Percentiles rank a stretch among this genome's conserved stretches.
phyloP scores from a whole-genome alignment of 2,888 invertebrate species.

The Macroteleia sp. region DNA sequence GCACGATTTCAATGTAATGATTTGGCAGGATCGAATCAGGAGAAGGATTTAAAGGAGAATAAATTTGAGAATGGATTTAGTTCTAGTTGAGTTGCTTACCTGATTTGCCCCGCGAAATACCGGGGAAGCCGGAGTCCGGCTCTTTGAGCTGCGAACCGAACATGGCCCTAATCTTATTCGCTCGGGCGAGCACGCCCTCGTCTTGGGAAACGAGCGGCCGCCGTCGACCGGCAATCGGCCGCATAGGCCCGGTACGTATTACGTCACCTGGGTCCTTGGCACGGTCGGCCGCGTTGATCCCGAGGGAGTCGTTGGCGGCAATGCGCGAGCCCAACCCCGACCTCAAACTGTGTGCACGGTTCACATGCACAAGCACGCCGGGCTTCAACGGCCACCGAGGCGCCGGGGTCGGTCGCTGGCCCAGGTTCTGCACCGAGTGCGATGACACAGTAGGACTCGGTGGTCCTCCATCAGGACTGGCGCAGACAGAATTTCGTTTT shows the following conservation, averaged over 20 bases:
- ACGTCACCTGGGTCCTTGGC: slow-evolving; percentile 49
- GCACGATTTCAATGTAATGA: no score
- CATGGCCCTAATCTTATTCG: slow-evolving; percentile 81
- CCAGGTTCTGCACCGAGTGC: slow-evolving; percentile 70
- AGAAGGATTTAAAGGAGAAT: no score
- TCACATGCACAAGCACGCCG: slow-evolving; percentile 94
- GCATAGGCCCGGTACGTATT: slow-evolving; percentile 68
- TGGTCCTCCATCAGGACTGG: slow-evolving; percentile 85
- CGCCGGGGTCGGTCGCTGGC: slow-evolving; percentile 83
- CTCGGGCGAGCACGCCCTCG: slow-evolving; percentile 80
- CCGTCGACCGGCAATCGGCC: slow-evolving; percentile 67
- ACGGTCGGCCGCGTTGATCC: slow-evolving; percentile 45
- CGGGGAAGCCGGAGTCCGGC: slow-evolving; percentile 77
- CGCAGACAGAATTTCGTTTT: slow-evolving; percentile 40
- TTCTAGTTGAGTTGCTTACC: no score
- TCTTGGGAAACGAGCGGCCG: slow-evolving; percentile 70
- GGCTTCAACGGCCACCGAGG: slow-evolving; percentile 95
- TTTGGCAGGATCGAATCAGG: no score
- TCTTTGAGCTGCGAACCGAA: slow-evolving; percentile 80
- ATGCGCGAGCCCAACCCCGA: slow-evolving; percentile 77
- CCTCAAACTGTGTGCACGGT: slow-evolving; percentile 89
- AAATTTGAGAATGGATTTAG: no score
- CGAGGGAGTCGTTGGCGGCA: slow-evolving; percentile 68
- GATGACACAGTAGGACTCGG: slow-evolving; percentile 80
- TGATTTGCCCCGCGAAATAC: slow-evolving; percentile 81